Evolutionary conservation across 2,888 invertebrate species (phyloP), one percentile per base, ranked within the genome.

Genomic region (Metacarcinus magister): DNA sequence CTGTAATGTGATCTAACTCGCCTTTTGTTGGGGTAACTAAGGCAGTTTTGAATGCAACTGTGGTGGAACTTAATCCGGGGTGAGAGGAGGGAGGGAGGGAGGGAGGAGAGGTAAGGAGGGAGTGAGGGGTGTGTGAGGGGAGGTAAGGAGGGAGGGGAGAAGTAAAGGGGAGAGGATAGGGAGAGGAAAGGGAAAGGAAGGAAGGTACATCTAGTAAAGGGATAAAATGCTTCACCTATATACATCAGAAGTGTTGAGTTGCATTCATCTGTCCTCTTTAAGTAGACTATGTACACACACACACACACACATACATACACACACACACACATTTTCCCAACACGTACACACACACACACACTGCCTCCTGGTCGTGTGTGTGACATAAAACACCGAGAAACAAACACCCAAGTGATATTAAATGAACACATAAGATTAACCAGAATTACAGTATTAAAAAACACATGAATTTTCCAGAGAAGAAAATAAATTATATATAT

Each of bases 241-340:
- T 46, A 19, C 48, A 91, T 39, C 87, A 87, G 13, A 87, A 87
- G 39, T 32, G 39, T 39, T 60, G 60, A 39, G 39, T 23, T 16
- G 87, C 87, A 87, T 39, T 87, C 87, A 87, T 87, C 87, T 39
- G 39, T 87, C 87, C 87, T 39, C 39, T 87, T 87, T 87, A 87
- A 87, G 87, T 39, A 39, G 87, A 16, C 87, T 87, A 16, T 13
- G 87, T 87, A 87, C 87, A 87, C 75, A 75, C 75, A 28, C 75
- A 75, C 28, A 39, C 75, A 28, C 75, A 75, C 75, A 28, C 28
- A 28, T n/a, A 28, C 75, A 75, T n/a, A 75, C 75, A 75, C 75
- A 39, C 75, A 10, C 75, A 75, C 75, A 75, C 75, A 75, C 28
- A n/a, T n/a, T n/a, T n/a, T n/a, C n/a, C n/a, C n/a, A n/a, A n/a